Evolutionary conservation across 2,797 vertebrate genomes (phyloP), one percentile per base, ranked within the genome.

Genomic region (Acanthornis magna): DNA sequence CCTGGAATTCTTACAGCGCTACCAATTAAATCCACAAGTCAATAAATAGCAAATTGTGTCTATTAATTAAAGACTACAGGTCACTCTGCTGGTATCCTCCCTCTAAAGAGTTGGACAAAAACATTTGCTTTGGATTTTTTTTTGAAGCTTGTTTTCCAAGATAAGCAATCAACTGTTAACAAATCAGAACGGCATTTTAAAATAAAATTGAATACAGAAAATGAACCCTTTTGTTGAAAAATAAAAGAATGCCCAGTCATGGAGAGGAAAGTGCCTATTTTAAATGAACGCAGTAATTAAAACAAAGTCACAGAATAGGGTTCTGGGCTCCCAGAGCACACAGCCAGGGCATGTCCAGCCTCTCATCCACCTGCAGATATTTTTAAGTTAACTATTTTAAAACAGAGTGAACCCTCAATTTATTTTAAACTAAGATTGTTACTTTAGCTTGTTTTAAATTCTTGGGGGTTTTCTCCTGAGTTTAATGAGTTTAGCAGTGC

Each of bases 1-100:
- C 89, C 72, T 68, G 87, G 87, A 92, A 94, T 96, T 85, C 54
- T 91, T 83, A 68, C 30, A 77, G n/a, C n/a, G n/a, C 68, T 62
- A 36, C 48, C 78, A 95, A 47, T 78, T 89, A 91, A 78, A 92
- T 89, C 74, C 8, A 4, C 34, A 62, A 88, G 42, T 91, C 66
- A 74, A n/a, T 88, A 94, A 91, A 83, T 45, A 89, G n/a, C 40
- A 72, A 87, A 92, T 42, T 75, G 16, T 71, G 15, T 32, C 62
- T 91, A 83, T 84, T 92, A 92, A 89, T 94, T 75, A 93, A 87
- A 94, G 47, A 38, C 11, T 72, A 72, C 21, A 75, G 61, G 54
- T 68, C 51, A 43, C 47, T 40, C 40, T 61, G 15, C 65, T 67
- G 21, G 27, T 54, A 51, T 36, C 45, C 4, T 7, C 30, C 29